A percentile compares a stretch with the other conserved stretches of the same genome.
These are phyloP conservation scores for Hypocryptadius cinnamomeus DNA, from an alignment of 2,113 vertebrate species.

Conservation along the genomic window DNA sequence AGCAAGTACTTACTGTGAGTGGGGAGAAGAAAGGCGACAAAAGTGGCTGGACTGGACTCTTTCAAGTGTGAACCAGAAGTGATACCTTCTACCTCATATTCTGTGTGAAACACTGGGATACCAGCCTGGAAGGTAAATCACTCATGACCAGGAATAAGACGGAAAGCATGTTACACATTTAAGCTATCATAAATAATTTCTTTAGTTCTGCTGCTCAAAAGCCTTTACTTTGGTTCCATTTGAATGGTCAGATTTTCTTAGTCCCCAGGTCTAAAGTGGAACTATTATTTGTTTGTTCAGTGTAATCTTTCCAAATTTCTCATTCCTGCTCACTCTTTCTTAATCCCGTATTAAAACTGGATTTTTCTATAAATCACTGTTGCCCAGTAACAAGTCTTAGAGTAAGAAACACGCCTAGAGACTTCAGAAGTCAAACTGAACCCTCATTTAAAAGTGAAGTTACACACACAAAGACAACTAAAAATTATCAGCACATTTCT, in stretches of 20 bases:
- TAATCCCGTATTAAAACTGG: not conserved
- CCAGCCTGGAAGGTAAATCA: not conserved
- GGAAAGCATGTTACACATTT: not conserved
- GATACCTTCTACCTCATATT: not conserved
- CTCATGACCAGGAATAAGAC: rapidly evolving
- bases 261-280: not conserved
- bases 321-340: not conserved
- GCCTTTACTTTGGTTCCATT: not conserved
- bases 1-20: not conserved
- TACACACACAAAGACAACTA: not conserved
- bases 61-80: not conserved
- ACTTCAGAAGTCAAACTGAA: not conserved
- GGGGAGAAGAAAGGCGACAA: not conserved
- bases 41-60: not conserved
- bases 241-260: not conserved
- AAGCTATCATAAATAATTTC: not conserved
- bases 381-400: not conserved
- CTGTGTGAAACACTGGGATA: not conserved
- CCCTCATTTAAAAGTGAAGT: not conserved
- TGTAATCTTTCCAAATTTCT: not conserved
- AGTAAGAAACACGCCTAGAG: not conserved
- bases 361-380: not conserved
- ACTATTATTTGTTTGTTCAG: not conserved
- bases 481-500: not conserved
- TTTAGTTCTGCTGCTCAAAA: not conserved